These are phyloP conservation scores for Adela reaumurella DNA, from an alignment of 2,888 invertebrate species.

Conservation along the genomic window DNA sequence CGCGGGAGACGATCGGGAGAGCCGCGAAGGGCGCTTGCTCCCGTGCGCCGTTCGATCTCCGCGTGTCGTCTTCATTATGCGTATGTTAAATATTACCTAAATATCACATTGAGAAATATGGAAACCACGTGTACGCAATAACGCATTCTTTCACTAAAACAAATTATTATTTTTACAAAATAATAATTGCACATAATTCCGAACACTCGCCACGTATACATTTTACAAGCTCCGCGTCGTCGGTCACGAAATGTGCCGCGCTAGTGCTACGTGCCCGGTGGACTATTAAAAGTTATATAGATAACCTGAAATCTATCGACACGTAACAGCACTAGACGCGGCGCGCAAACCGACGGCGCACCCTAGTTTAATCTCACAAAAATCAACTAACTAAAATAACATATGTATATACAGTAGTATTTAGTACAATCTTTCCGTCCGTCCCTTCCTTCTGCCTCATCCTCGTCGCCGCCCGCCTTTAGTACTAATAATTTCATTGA, in stretches of 20 bases:
- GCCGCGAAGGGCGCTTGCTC: neutral
- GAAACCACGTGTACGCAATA: slow-evolving; percentile 55
- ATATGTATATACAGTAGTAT: neutral
- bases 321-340: slow-evolving; percentile 1
- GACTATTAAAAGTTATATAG: neutral
- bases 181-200: slow-evolving; percentile 58
- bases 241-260: neutral
- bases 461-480: slow-evolving; percentile 25
- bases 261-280: too few species aligned
- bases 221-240: slow-evolving; percentile 6
- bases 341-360: neutral
- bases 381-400: neutral
- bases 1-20: neutral
- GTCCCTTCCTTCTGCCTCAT: neutral
- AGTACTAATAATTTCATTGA: slow-evolving; percentile 54
- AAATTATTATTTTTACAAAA: slow-evolving; percentile 28
- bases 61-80: slow-evolving; percentile 16
- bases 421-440: neutral
- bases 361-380: neutral
- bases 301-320: neutral
- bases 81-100: slow-evolving; percentile 30
- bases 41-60: slow-evolving; percentile 9
- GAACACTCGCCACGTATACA: slow-evolving; percentile 30
- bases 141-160: slow-evolving; percentile 46
- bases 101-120: slow-evolving; percentile 59